phyloP scores from a whole-genome alignment of 2,797 vertebrate species.

The Numenius phaeopus region DNA sequence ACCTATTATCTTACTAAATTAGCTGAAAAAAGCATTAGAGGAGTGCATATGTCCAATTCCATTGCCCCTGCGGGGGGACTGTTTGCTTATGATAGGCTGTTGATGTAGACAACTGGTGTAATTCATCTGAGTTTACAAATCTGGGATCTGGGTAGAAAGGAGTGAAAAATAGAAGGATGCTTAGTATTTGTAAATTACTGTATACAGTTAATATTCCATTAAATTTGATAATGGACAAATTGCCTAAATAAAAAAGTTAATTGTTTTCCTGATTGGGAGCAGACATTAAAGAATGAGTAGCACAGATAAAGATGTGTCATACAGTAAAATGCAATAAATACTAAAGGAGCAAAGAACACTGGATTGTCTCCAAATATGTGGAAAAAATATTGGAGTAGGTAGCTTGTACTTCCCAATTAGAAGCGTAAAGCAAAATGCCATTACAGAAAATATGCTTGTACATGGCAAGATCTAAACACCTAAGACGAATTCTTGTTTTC shows the following conservation, averaged over 20 bases:
- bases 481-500: neutral
- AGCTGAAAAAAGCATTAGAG: neutral
- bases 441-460: neutral
- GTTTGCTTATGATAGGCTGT: accelerated
- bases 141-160: neutral
- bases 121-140: neutral
- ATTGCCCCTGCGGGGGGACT: neutral
- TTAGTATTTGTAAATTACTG: neutral
- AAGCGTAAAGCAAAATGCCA: neutral
- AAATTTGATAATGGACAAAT: neutral
- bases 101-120: neutral
- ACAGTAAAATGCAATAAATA: neutral
- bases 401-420: neutral
- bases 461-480: neutral
- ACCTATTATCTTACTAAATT: neutral
- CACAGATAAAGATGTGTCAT: neutral
- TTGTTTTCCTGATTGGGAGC: neutral
- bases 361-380: neutral
- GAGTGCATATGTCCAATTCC: neutral
- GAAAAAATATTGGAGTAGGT: neutral
- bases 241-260: neutral
- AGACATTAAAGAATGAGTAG: neutral
- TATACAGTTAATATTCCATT: neutral
- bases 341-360: neutral
- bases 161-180: neutral